Conservation (phyloP, 2,888 invertebrate genomes). For the Frankliniella intonsa region DNA sequence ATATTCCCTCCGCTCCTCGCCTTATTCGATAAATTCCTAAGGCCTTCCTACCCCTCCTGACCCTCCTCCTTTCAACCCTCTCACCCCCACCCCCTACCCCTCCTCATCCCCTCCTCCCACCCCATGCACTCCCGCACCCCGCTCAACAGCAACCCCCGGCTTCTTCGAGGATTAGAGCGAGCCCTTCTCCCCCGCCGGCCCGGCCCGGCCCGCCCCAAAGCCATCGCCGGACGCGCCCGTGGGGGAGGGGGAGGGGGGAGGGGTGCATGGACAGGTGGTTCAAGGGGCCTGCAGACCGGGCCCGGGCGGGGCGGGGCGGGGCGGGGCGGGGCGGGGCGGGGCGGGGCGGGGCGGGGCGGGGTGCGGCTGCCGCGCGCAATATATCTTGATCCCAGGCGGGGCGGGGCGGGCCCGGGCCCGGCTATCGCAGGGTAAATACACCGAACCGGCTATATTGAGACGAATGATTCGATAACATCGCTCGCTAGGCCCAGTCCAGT, state of each 20-base stretch:
- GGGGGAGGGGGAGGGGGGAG: no score
- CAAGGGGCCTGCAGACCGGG: no score
- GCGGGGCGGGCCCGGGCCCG: not conserved
- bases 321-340: no score
- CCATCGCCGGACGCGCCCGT: no score
- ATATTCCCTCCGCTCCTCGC: slow-evolving; percentile 6
- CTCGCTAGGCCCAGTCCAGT: not conserved
- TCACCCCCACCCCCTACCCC: not conserved
- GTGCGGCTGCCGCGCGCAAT: not conserved
- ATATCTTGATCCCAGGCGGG: not conserved
- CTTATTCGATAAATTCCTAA: slow-evolving; percentile 20
- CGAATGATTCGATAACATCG: slow-evolving; percentile 23
- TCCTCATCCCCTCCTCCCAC: not conserved
- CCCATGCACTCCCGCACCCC: not conserved
- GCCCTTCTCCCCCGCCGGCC: no score
- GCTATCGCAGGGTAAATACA: slow-evolving; percentile 21
- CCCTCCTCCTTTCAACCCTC: not conserved
- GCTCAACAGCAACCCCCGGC: not conserved
- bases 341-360: no score
- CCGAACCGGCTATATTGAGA: not conserved
- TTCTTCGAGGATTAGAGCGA: no score
- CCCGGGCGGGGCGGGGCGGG: no score
- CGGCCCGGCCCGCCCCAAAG: no score
- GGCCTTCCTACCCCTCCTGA: not conserved
- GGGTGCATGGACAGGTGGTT: no score